phyloP scores from a whole-genome alignment of 1,140 invertebrate genomes.

The Apis cerana region DNA sequence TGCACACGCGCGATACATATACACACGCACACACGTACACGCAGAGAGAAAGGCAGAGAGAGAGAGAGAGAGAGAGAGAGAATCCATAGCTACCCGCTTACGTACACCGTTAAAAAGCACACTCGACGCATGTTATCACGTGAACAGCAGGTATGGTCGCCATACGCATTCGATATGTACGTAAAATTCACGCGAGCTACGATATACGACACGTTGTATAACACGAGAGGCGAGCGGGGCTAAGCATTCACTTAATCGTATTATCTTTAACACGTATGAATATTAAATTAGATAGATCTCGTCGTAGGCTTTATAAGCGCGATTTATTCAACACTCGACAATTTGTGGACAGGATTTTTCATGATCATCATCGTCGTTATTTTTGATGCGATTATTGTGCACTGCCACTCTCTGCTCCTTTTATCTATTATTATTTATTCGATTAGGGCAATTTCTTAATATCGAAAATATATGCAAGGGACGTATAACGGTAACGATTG shows the following conservation, averaged over 20 bases:
- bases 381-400: neutral
- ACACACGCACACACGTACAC: neutral
- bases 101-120: neutral
- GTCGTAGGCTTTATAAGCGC: slow-evolving; percentile 54
- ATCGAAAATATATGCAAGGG: too few relatives aligned
- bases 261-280: slow-evolving; percentile 55
- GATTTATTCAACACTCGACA: slow-evolving; percentile 39
- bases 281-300: slow-evolving; percentile 52
- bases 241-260: slow-evolving; percentile 57
- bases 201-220: slow-evolving; percentile 11
- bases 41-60: fast-evolving
- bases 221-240: slow-evolving; percentile 29
- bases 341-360: slow-evolving; percentile 46
- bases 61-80: fast-evolving
- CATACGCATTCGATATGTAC: slow-evolving; percentile 10
- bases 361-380: slow-evolving; percentile 39
- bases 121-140: neutral
- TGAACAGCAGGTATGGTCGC: neutral
- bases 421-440: too few relatives aligned
- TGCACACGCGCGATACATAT: neutral
- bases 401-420: slow-evolving; percentile 15
- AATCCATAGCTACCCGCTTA: neutral
- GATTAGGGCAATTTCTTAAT: too few relatives aligned
- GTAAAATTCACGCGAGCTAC: slow-evolving; percentile 28
- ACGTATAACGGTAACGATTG: too few relatives aligned